These are phyloP conservation scores for Phenganax stokvisi DNA, from an alignment of 92 coral and sea anemone species.

Conservation along the genomic window DNA sequence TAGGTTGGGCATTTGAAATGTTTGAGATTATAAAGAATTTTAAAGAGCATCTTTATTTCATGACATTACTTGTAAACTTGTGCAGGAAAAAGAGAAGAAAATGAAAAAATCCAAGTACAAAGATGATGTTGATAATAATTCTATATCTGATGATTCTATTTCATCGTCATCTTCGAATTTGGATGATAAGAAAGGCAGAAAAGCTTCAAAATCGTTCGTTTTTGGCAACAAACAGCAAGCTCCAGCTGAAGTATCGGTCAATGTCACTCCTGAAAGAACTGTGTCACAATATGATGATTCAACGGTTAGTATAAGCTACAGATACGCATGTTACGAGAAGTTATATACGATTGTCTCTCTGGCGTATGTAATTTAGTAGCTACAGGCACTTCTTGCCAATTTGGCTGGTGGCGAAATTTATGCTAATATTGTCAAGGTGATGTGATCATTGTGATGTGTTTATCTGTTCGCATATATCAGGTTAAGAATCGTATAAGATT, in stretches of 20 bases:
- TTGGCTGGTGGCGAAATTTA: too few relatives aligned
- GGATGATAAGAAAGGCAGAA: conserved; percentile 60
- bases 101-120: conserved; percentile 29
- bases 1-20: too few relatives aligned
- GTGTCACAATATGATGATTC: conserved; percentile 58
- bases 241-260: conserved; percentile 93
- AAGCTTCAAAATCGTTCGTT: conserved; percentile 73
- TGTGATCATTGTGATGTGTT: too few relatives aligned
- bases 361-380: too few relatives aligned
- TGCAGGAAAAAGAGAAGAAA: conserved; percentile 56
- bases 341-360: neutral
- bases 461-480: too few relatives aligned
- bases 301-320: conserved; percentile 53
- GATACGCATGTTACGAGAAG: neutral
- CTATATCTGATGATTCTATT: conserved; percentile 81
- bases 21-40: too few relatives aligned
- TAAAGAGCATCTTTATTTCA: neutral
- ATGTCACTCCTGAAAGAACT: conserved; percentile 89
- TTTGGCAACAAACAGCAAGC: conserved; percentile 87
- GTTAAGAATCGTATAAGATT: too few relatives aligned
- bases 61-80: neutral
- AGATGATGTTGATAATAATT: conserved; percentile 22
- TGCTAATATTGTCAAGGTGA: too few relatives aligned
- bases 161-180: conserved; percentile 85
- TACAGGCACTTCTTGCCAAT: too few relatives aligned